A percentile compares a stretch with the other conserved stretches of the same genome.
Evolutionary conservation across 1,140 invertebrate species (phyloP).

Genomic region (Drosophila eugracilis): DNA sequence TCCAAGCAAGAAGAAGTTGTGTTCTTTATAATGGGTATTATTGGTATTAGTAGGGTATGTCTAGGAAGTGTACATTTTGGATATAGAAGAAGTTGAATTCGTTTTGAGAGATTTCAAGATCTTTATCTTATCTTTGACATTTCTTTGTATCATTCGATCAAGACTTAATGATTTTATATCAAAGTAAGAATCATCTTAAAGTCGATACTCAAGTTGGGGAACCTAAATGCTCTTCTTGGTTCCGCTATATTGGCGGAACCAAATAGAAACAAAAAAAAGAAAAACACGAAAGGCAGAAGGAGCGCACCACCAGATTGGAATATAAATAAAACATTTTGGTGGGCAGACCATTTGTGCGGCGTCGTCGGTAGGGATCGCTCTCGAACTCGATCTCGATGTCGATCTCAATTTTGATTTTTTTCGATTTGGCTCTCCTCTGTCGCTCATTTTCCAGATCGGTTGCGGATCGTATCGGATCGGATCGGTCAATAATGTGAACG

Average conservation of each 20-base stretch:
- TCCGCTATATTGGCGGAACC: slow-evolving; percentile 24
- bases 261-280: too few species aligned
- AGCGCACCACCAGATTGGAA: slow-evolving; percentile 26
- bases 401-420: not conserved
- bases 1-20: slow-evolving; percentile 17
- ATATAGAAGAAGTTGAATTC: too few species aligned
- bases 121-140: too few species aligned
- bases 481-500: slow-evolving; percentile 26
- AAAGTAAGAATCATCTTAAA: not conserved
- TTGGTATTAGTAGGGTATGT: too few species aligned
- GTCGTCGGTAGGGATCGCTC: slow-evolving; percentile 42
- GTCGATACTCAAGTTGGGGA: not conserved
- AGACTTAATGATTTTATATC: not conserved
- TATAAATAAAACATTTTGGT: slow-evolving; percentile 60
- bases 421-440: slow-evolving; percentile 4
- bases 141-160: not conserved
- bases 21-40: not conserved
- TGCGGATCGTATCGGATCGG: slow-evolving; percentile 4
- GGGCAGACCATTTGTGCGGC: slow-evolving; percentile 55
- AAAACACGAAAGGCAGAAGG: slow-evolving; percentile 10
- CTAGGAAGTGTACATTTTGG: too few species aligned
- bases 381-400: too few species aligned
- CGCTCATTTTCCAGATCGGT: slow-evolving; percentile 3
- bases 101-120: too few species aligned
- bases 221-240: not conserved